Evolutionary conservation across 2,888 invertebrate genomes (phyloP), one percentile per base, ranked within the genome.

Genomic region (Pristionchus maxplancki): DNA sequence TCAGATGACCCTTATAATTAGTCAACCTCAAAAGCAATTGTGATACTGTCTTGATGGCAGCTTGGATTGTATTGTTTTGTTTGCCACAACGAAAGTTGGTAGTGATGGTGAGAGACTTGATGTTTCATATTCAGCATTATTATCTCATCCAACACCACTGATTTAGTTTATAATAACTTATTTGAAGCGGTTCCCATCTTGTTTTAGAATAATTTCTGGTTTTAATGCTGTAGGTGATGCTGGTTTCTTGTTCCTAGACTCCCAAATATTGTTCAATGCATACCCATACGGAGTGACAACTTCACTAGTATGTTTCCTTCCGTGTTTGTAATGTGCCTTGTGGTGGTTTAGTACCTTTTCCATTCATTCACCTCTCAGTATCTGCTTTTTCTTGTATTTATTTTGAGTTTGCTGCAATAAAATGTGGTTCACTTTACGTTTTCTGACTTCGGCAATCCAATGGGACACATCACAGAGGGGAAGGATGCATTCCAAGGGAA

Each of bases 171-270:
- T 83, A 83, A 83, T 83, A 62, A 64, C n/a, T 85, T 40, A 85
- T 85, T 86, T 34, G 48, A 87, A 50, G 86, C 48, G 48, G 67
- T 71, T 87, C 20, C 15, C 50, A 50, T 87, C 11, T 87, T 50
- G 67, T 67, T 87, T 71, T 58, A 67, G 40, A 40, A 48, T 24
- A 24, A 40, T 87, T 53, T 71, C 31, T 71, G 86, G 67, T 87
- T 67, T 87, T 87, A 71, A 71, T 50, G 82, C 53, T 83, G 82
- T 87, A 87, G 86, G 86, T 71, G 86, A 87, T 87, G 86, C 86
- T 87, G 86, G 86, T 71, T 58, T n/a, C 15, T 34, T 34, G 40
- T 71, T 48, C 40, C 71, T 67, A 48, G 44, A 37, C 34, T 71
- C 48, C 67, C 86, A 83, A 83, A 83, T 83, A 34, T 87, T 87